Evolutionary conservation across 2,113 vertebrate genomes (phyloP).

Genomic region (Dermatemys mawii): DNA sequence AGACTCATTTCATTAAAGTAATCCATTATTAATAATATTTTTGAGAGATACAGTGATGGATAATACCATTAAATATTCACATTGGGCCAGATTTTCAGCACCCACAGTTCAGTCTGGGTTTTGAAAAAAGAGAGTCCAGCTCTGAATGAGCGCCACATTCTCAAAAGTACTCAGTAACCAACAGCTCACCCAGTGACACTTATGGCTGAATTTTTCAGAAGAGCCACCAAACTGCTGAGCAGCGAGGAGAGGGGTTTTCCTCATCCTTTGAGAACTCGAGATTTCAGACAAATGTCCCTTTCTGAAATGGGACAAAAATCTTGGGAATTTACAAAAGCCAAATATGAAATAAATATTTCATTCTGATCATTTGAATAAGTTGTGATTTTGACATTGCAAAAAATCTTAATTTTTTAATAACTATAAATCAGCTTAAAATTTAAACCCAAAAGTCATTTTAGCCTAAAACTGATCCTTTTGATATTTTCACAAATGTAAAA

Average conservation of each 20-base stretch:
- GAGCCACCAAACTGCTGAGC: no score
- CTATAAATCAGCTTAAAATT: background rate
- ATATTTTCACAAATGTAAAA: background rate
- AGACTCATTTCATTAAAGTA: background rate
- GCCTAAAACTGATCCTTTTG: background rate
- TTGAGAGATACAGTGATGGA: background rate
- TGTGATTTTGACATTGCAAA: no score
- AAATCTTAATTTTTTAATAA: background rate
- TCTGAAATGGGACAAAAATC: no score
- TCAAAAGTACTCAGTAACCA: background rate
- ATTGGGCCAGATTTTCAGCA: background rate
- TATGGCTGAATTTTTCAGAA: no score
- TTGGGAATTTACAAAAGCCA: no score
- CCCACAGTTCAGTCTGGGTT: accelerated
- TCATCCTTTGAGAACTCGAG: no score
- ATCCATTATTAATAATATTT: background rate
- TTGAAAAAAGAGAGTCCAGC: background rate
- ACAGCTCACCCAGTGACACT: background rate
- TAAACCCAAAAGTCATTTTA: background rate
- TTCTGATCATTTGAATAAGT: no score
- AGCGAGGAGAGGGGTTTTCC: no score
- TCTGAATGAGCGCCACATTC: background rate
- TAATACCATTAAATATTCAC: background rate
- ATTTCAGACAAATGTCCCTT: no score
- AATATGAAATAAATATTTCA: no score